Evolutionary conservation across 2,888 invertebrate genomes (phyloP), one percentile per base, ranked within the genome.

Genomic region (Dicyrtomina minuta): DNA sequence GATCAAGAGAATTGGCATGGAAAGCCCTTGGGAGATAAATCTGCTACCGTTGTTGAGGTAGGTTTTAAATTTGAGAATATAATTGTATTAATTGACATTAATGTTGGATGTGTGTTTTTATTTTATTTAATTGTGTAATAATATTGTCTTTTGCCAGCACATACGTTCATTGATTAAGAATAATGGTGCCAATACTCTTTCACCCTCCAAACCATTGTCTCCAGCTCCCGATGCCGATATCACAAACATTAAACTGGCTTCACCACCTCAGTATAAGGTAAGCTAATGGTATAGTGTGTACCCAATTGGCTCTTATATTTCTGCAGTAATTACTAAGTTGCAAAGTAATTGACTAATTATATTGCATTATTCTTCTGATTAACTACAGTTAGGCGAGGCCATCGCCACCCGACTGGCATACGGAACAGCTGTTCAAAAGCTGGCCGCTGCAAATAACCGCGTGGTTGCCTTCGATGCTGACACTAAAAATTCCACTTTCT

Each of bases 401-500:
- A 87, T 96, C 15, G 96, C 96, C 65, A 97, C 96, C 0, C 87
- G 99, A 67, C 84, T 90, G 58, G 97, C 99, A 0, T 99, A 99
- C 83, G 99, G 99, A 5, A 91, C 89, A 20, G 98, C 93, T 1
- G 84, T 99, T 70, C 91, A 90, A 74, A 99, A 98, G 84, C 86
- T 99, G 49, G 89, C 88, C 1, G 83, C 86, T 66, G 84, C 81
- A 73, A 87, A 85, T 82, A 79, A 78, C 74, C 88, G 95, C 70
- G 94, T 99, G 22, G 89, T 99, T 79, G 96, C 95, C 61, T 82
- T 99, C 79, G 98, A 99, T 82, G 98, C 95, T 26, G 99, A 99
- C 82, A 97, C 96, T 77, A 99, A 98, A 84, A 99, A 99, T 84
- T 99, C 98, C 0, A 99, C 99, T 0, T 99, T 88, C 84, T 91